Conservation (phyloP, 2,113 vertebrate species). For the Verasper variegatus region DNA sequence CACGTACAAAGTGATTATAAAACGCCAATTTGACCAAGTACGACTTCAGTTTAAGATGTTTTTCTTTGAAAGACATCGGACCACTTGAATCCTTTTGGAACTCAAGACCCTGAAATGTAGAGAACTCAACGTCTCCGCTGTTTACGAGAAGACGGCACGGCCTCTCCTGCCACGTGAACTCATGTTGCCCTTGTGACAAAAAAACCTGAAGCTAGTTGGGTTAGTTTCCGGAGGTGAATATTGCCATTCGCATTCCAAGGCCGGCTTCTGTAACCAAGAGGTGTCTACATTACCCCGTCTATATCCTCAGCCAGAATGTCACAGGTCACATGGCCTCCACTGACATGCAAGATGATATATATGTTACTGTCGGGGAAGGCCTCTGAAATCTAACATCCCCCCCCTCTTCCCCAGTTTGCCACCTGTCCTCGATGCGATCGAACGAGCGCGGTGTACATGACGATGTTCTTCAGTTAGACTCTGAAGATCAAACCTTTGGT, state of each 20-base stretch:
- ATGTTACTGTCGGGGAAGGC: conserved; percentile 50
- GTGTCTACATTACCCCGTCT: conserved; percentile 64
- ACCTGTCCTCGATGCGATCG: conserved; percentile 18
- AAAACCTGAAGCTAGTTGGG: conserved; percentile 36
- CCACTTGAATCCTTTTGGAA: neutral
- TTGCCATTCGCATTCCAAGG: conserved; percentile 59
- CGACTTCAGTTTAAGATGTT: neutral
- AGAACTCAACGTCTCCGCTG: neutral
- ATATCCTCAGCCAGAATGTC: conserved; percentile 69
- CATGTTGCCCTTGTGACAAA: conserved; percentile 38
- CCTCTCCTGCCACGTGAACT: neutral
- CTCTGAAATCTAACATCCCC: conserved; percentile 51
- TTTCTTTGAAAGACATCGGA: neutral
- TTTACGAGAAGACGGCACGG: neutral
- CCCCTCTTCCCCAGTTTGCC: conserved; percentile 26
- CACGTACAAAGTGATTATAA: neutral
- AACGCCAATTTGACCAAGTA: neutral
- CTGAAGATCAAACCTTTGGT: neutral
- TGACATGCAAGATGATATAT: conserved; percentile 71
- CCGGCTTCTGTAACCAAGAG: conserved; percentile 57
- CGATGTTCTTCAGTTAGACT: conserved; percentile 14
- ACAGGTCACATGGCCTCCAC: conserved; percentile 48
- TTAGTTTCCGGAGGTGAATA: conserved; percentile 67
- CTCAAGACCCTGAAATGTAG: neutral
- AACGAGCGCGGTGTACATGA: neutral